Evolutionary conservation across 2,797 vertebrate genomes (phyloP).

Genomic region (Enteromius mattozi): DNA sequence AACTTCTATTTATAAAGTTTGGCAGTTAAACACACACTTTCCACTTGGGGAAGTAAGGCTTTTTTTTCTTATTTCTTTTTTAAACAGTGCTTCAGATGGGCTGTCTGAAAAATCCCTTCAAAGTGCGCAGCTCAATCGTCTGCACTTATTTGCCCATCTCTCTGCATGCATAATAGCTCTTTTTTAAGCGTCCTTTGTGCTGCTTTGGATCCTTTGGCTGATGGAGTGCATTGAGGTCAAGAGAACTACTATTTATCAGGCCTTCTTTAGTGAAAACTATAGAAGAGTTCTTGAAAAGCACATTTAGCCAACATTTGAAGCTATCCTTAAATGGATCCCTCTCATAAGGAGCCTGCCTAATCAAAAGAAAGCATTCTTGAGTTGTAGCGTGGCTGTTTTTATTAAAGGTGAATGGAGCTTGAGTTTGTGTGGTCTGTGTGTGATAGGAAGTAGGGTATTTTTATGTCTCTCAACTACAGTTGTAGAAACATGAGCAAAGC

Average conservation of each 20-base stretch:
- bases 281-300: conserved; percentile 24
- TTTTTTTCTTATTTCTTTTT: conserved; percentile 63
- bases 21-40: background rate
- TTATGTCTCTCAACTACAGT: background rate
- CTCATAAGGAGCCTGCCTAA: conserved; percentile 1
- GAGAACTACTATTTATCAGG: conserved; percentile 58
- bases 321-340: conserved; percentile 16
- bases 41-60: conserved; percentile 59
- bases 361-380: conserved; percentile 22
- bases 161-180: conserved; percentile 53
- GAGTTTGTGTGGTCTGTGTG: conserved; percentile 1
- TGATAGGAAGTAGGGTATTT: background rate
- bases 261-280: conserved; percentile 28
- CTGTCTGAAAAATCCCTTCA: conserved; percentile 57
- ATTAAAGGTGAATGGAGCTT: conserved; percentile 14
- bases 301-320: conserved; percentile 30
- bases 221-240: conserved; percentile 62
- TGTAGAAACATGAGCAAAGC: background rate
- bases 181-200: conserved; percentile 58
- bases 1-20: background rate
- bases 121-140: conserved; percentile 61
- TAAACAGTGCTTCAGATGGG: conserved; percentile 61
- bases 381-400: conserved; percentile 4
- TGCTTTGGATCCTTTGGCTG: conserved; percentile 51
- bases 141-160: conserved; percentile 58